Base-by-base conservation (phyloP, 2,797 vertebrate species). In the Leptoclinus maculatus region DNA sequence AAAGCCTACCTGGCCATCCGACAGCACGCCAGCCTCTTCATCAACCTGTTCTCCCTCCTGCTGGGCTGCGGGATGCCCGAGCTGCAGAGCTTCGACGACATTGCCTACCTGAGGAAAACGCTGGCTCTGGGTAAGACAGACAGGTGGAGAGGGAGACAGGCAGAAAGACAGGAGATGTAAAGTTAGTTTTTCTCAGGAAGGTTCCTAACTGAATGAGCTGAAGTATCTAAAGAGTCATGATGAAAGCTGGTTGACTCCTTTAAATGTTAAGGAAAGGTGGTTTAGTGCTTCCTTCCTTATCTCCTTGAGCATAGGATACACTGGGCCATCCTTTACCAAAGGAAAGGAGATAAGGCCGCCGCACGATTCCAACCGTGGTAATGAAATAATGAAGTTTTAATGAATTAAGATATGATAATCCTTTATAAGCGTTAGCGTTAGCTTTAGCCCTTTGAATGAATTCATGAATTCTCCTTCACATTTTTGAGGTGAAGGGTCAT, bases 1-100 rank as follows among this genome's bases (percentile, higher is more conserved):
- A 95, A 95, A 74, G 95, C 95, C 0, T 95, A 96, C 87, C 92
- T 95, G 79, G 92, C 95, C 32, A 95, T 95, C 83, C 92, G 95
- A 0, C 95, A 95, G 67, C 95, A 95, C 1, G 95, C 95, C 71
- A 92, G 92, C 82, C 92, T 96, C 70, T 95, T 96, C 85, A 96
- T 96, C 84, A 95, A 95, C 91, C 94, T 96, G 7, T 95, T 96
- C 90, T 96, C 95, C 5, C 92, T 96, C 53, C 88, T 96, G 87
- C 86, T 96, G 83, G 95, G 95, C 47, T 95, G 93, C 0, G 95
- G 95, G 0, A 95, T 96, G 94, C 95, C 95, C 0, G 95, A 96
- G 64, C 93, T 96, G 25, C 95, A 95, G 89, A 94, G 93, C 74
- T 96, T 96, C 1, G 95, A 96, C 1, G 95, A 96, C 85, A 94